Evolutionary conservation across 2,888 invertebrate species (phyloP), one percentile per base, ranked within the genome.

Genomic region (Zootermopsis nevadensis): DNA sequence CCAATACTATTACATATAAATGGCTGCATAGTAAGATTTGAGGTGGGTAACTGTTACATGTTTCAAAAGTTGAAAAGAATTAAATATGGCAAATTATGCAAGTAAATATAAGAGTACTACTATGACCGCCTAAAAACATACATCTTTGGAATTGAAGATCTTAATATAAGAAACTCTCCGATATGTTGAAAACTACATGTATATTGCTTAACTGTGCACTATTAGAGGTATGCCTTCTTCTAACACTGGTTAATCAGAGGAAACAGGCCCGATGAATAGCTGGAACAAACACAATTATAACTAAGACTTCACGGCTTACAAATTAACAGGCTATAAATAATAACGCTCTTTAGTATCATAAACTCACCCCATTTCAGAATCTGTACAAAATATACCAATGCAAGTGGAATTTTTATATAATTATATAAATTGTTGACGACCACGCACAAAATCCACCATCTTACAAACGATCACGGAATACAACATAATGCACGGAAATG

Each of bases 241-340:
- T n/a, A 60, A 60, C 27, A 27, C n/a, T 60, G 60, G 1, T 8
- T 60, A 60, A 60, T n/a, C 8, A 27, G 60, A 60, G n/a, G n/a
- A 60, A 27, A 60, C 27, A 2, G 60, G 6, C 60, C 60, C 0
- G 60, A 60, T 0, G 60, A n/a, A 27, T 60, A 27, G 27, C 60
- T 60, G 60, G n/a, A 60, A 60, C 60, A 60, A 60, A 60, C 60
- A 60, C 60, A 60, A 60, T 60, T 60, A 60, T 27, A 60, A n/a
- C 60, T 27, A 60, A 27, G n/a, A 60, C 15, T n/a, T 8, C 8
- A 3, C 3, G 0, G 15, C 27, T 27, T 12, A 60, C 27, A 60
- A 60, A 27, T n/a, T 60, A 24, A 4, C 10, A 7, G 19, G 4
- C n/a, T 0, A 6, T 27, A 60, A 27, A 3, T 2, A 27, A 6